A percentile compares a stretch with the other conserved stretches of the same genome.
Conservation (phyloP, 2,888 invertebrate genomes). For the Dasysyrphus albostriatus region DNA sequence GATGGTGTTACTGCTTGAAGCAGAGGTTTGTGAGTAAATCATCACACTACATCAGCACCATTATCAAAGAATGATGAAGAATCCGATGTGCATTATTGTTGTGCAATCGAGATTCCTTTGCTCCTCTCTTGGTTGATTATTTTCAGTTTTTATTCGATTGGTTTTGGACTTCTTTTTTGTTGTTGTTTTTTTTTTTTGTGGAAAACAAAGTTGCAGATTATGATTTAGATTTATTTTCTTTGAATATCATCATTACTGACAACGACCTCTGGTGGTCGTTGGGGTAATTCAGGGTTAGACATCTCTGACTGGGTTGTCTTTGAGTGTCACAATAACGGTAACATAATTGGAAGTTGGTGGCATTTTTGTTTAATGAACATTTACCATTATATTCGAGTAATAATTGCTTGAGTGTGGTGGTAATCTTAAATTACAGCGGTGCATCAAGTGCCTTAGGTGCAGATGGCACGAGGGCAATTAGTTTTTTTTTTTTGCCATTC, state of each 20-base stretch:
- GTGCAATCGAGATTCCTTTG: constrained; percentile 43
- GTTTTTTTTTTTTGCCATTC: constrained; percentile 4
- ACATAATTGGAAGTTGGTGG: not conserved
- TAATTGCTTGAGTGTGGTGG: not conserved
- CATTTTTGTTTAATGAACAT: constrained; percentile 21
- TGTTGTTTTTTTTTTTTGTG: not conserved
- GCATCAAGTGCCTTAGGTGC: not conserved
- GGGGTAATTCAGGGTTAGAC: constrained; percentile 48
- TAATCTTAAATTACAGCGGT: not conserved
- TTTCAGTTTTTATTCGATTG: constrained; percentile 29
- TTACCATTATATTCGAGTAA: constrained; percentile 42
- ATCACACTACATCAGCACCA: constrained; percentile 24
- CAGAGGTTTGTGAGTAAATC: constrained; percentile 59
- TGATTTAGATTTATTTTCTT: constrained; percentile 20
- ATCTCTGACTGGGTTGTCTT: not conserved
- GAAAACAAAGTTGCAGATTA: constrained; percentile 28
- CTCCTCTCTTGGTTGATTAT: not conserved
- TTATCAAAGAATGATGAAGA: constrained; percentile 43
- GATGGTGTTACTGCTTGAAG: constrained; percentile 28
- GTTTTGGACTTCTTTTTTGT: constrained; percentile 26
- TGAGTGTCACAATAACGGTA: constrained; percentile 33
- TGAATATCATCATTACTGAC: constrained; percentile 1
- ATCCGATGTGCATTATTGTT: constrained; percentile 43
- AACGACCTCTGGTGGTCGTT: constrained; percentile 21
- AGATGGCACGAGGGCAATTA: constrained; percentile 61